Percentiles rank a stretch among this genome's conserved stretches.
Conservation (phyloP, 2,888 invertebrate species). For the Serrognathus titanus region DNA sequence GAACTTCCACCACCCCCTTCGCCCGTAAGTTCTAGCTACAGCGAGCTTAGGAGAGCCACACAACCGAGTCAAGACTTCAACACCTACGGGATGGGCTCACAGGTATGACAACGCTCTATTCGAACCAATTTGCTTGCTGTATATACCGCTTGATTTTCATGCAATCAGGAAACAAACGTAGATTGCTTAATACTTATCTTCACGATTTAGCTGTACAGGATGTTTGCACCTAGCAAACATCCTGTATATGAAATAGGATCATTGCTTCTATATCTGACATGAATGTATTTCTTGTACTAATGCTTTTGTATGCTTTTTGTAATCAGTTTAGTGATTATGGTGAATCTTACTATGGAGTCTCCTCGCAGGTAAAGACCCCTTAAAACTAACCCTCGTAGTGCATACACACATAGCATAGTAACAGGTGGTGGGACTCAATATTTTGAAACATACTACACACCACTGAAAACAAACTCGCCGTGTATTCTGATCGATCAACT, state of each 20-base stretch:
- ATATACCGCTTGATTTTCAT: neutral
- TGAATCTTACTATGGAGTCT: constrained; percentile 14
- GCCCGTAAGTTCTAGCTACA: constrained; percentile 87
- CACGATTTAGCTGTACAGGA: too few species aligned
- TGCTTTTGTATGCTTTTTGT: constrained; percentile 6
- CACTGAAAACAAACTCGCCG: too few species aligned
- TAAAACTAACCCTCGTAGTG: neutral
- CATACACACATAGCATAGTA: too few species aligned
- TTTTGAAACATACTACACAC: neutral
- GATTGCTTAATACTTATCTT: too few species aligned
- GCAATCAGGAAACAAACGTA: too few species aligned
- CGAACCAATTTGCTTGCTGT: neutral
- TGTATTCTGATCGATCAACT: neutral
- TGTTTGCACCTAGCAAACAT: too few species aligned
- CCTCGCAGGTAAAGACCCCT: constrained; percentile 11
- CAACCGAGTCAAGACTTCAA: constrained; percentile 54
- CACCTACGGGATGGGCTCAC: constrained; percentile 68
- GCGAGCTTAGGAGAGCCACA: constrained; percentile 78
- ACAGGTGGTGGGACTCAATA: too few species aligned
- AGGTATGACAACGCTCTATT: constrained; percentile 43
- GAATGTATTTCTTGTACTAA: neutral
- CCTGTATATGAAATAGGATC: too few species aligned
- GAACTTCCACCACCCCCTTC: constrained; percentile 80
- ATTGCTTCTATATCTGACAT: neutral
- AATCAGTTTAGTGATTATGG: constrained; percentile 15